These are phyloP conservation scores for Araneus ventricosus DNA, from an alignment of 1,140 invertebrate species.

Conservation along the genomic window DNA sequence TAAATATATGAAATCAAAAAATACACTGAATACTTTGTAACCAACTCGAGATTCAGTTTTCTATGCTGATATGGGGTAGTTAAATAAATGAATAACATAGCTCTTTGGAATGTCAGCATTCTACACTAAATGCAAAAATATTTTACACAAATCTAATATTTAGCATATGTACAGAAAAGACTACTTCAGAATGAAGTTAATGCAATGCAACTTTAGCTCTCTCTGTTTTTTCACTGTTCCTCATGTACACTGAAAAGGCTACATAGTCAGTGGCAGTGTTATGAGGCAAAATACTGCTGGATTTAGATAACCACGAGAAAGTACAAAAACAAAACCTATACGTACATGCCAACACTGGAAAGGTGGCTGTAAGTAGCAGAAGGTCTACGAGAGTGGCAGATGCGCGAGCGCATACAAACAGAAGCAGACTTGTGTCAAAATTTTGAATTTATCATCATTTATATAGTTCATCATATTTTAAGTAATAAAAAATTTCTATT, in stretches of 20 bases:
- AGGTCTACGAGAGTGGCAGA: too few species aligned
- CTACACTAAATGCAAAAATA: slow-evolving; percentile 47
- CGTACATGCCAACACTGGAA: too few species aligned
- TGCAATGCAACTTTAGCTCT: neutral
- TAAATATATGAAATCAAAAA: too few species aligned
- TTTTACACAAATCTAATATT: slow-evolving; percentile 46
- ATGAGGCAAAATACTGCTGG: neutral
- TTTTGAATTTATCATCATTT: too few species aligned
- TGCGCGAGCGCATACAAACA: too few species aligned
- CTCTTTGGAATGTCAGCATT: neutral
- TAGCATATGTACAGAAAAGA: slow-evolving; percentile 24
- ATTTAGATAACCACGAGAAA: neutral
- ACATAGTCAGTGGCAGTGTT: neutral
- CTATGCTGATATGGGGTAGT: too few species aligned
- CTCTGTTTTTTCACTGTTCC: neutral
- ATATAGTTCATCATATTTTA: too few species aligned
- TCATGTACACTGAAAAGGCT: slow-evolving; percentile 7
- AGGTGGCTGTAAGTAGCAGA: too few species aligned
- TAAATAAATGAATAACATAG: neutral
- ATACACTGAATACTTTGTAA: too few species aligned
- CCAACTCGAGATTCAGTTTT: too few species aligned
- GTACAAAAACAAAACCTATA: neutral
- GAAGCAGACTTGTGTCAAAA: too few species aligned
- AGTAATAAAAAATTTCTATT: too few species aligned
- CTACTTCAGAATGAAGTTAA: neutral